Conservation (phyloP, 2,113 vertebrate species). For the Syngnathus typhle region DNA sequence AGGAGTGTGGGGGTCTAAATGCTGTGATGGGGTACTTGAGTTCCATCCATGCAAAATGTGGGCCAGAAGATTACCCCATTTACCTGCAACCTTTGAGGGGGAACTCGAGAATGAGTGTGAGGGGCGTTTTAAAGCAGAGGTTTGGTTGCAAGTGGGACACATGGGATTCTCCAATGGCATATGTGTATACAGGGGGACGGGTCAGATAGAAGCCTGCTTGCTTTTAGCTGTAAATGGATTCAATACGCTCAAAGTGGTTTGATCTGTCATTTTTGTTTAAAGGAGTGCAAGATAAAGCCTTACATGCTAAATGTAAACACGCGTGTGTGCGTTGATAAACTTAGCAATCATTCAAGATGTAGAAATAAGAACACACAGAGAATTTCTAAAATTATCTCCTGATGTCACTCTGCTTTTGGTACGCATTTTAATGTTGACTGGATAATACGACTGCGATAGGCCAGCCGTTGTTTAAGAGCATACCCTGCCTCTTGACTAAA, state of each 20-base stretch:
- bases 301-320: slow-evolving; percentile 16
- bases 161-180: slow-evolving; percentile 53
- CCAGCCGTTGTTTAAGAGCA: too few relatives aligned
- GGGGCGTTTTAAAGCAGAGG: slow-evolving; percentile 29
- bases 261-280: slow-evolving; percentile 27
- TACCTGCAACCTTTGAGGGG: slow-evolving; percentile 61
- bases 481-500: too few relatives aligned
- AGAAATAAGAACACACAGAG: background rate
- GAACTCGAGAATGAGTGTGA: slow-evolving; percentile 22
- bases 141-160: slow-evolving; percentile 42
- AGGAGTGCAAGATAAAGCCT: slow-evolving; percentile 12
- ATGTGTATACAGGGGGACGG: slow-evolving; percentile 35
- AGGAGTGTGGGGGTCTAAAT: slow-evolving; percentile 36
- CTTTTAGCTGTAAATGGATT: slow-evolving; percentile 58
- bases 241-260: slow-evolving; percentile 35
- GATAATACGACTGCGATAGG: too few relatives aligned
- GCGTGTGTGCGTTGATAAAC: background rate
- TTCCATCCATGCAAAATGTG: slow-evolving; percentile 58
- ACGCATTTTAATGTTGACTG: too few relatives aligned
- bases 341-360: background rate
- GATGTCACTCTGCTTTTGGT: background rate
- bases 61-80: slow-evolving; percentile 61
- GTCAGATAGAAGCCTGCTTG: slow-evolving; percentile 50
- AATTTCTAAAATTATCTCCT: background rate
- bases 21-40: slow-evolving; percentile 34